phyloP scores from a whole-genome alignment of 1,140 invertebrate genomes.

The Lethocerus indicus region DNA sequence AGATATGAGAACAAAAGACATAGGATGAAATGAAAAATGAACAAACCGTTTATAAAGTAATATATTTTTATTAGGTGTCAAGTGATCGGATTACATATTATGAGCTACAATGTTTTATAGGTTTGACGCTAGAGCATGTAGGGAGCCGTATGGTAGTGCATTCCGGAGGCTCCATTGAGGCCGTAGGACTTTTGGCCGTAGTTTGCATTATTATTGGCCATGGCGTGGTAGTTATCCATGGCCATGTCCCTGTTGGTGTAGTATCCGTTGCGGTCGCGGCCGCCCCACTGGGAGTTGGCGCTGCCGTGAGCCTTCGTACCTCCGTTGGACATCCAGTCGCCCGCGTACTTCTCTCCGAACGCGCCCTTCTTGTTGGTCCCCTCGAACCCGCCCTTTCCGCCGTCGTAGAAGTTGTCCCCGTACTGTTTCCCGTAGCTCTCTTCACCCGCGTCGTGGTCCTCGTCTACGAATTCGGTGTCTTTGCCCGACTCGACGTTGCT shows the following conservation, averaged over 20 bases:
- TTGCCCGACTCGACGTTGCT: conserved; percentile 58
- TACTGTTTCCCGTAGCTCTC: conserved; percentile 7
- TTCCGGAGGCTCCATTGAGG: too few relatives aligned
- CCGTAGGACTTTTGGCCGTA: too few relatives aligned
- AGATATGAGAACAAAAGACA: too few relatives aligned
- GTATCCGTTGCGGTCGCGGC: conserved; percentile 4
- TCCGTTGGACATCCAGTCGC: background rate
- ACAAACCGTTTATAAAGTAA: too few relatives aligned
- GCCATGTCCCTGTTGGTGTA: conserved; percentile 1
- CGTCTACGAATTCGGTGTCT: conserved; percentile 51
- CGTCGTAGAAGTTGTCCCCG: background rate
- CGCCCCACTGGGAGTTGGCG: conserved; percentile 3
- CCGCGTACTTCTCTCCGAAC: background rate
- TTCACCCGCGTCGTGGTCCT: conserved; percentile 37
- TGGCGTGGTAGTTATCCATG: background rate
- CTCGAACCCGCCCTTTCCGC: background rate
- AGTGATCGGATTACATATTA: too few relatives aligned
- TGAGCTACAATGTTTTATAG: too few relatives aligned
- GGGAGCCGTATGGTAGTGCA: too few relatives aligned
- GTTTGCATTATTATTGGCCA: too few relatives aligned
- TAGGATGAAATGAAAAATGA: too few relatives aligned
- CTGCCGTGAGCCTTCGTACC: background rate
- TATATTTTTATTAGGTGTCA: too few relatives aligned
- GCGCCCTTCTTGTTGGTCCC: background rate
- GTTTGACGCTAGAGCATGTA: too few relatives aligned